These are phyloP conservation scores for Aleadryas rufinucha DNA, from an alignment of 2,113 vertebrate genomes.

Conservation along the genomic window DNA sequence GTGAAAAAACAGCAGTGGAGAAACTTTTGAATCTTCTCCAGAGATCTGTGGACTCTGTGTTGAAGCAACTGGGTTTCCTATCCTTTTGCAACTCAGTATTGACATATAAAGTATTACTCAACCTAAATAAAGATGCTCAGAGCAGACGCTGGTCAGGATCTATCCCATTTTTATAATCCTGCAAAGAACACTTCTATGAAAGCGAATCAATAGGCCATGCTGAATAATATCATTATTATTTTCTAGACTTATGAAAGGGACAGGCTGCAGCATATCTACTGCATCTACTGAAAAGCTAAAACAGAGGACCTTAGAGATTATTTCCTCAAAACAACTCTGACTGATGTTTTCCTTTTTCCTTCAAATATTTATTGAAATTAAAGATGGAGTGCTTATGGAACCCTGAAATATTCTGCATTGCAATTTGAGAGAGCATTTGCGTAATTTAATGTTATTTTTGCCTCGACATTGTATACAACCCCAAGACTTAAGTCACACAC, in stretches of 20 bases:
- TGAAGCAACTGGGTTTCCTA: background rate
- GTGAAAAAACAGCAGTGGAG: background rate
- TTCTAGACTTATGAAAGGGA: background rate
- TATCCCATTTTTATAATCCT: background rate
- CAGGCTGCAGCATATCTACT: background rate
- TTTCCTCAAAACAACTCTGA: background rate
- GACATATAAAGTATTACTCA: fast-evolving
- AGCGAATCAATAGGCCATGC: background rate
- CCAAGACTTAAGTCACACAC: background rate
- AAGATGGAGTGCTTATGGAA: background rate
- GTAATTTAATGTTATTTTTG: background rate
- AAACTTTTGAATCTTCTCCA: background rate
- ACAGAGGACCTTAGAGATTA: fast-evolving
- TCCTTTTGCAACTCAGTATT: background rate
- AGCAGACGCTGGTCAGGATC: background rate
- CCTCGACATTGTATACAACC: fast-evolving
- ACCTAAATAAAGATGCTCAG: background rate
- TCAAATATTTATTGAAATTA: background rate
- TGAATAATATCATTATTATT: background rate
- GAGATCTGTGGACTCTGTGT: background rate
- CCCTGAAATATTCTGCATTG: background rate
- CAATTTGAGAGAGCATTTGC: background rate
- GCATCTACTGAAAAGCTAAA: background rate
- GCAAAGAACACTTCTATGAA: fast-evolving
- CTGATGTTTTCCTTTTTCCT: background rate